phyloP scores from a whole-genome alignment of 2,888 invertebrate genomes.

The Holacanthella duospinosa region DNA sequence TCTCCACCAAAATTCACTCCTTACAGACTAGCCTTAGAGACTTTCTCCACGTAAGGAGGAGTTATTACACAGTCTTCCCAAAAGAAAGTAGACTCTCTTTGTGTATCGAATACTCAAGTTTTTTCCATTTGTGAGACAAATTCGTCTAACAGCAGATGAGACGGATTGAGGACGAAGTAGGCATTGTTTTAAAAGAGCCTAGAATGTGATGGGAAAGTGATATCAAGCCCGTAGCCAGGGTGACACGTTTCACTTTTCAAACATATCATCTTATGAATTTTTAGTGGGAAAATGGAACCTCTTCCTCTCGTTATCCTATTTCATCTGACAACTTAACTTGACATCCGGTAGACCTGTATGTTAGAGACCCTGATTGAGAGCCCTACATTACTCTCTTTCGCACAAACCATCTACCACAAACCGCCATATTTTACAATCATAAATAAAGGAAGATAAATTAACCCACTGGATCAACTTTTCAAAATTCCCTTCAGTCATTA shows the following conservation, averaged over 20 bases:
- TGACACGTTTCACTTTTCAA: neutral
- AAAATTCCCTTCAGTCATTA: too few relatives aligned
- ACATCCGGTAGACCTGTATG: neutral
- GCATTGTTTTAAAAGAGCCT: neutral
- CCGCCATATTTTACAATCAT: too few relatives aligned
- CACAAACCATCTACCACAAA: too few relatives aligned
- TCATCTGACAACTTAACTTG: neutral
- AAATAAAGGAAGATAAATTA: too few relatives aligned
- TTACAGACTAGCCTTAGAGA: neutral
- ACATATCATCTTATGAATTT: neutral
- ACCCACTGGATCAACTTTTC: too few relatives aligned
- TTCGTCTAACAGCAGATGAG: neutral
- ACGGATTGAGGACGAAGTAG: neutral
- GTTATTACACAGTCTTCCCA: neutral
- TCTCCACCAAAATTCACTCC: neutral
- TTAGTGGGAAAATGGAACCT: neutral
- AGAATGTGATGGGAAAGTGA: neutral
- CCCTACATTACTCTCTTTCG: neutral
- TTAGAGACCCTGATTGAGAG: neutral
- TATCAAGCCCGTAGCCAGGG: neutral
- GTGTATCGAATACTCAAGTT: slow-evolving; percentile 2
- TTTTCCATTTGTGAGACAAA: neutral
- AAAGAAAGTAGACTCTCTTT: neutral
- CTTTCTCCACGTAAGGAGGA: neutral
- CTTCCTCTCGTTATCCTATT: too few relatives aligned